Conservation (phyloP, 1,140 invertebrate species). For the honey bee (Apis mellifera) region DNA sequence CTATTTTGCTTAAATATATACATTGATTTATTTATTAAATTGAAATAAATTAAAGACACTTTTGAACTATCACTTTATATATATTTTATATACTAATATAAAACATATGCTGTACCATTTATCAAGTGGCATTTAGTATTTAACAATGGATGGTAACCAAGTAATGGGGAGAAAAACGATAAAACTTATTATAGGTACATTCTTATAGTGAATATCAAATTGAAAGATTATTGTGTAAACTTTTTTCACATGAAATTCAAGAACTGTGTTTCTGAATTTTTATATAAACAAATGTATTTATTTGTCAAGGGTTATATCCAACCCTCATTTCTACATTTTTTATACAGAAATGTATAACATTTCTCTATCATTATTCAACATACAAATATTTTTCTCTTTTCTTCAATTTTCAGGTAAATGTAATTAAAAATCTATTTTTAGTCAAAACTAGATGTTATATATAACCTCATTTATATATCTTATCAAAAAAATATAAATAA, state of each 20-base stretch:
- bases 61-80: not conserved
- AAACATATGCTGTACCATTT: constrained; percentile 32
- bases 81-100: not conserved
- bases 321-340: not conserved
- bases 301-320: constrained; percentile 17
- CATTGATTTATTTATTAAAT: not conserved
- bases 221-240: constrained; percentile 15
- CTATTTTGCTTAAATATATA: too few relatives aligned
- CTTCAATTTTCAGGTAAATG: constrained; percentile 16
- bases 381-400: not conserved
- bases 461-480: not conserved
- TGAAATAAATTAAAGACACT: not conserved
- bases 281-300: constrained; percentile 17
- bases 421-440: not conserved
- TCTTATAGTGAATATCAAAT: constrained; percentile 31
- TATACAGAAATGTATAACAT: constrained; percentile 17
- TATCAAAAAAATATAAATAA: not conserved
- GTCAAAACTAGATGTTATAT: not conserved
- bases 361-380: not conserved
- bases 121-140: constrained; percentile 36
- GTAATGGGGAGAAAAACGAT: constrained; percentile 26
- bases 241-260: constrained; percentile 19
- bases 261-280: constrained; percentile 10
- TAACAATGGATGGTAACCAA: constrained; percentile 41
- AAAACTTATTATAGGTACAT: constrained; percentile 5